These are phyloP conservation scores for Hipparchia sbordonii DNA, from an alignment of 2,888 invertebrate species.

Conservation along the genomic window DNA sequence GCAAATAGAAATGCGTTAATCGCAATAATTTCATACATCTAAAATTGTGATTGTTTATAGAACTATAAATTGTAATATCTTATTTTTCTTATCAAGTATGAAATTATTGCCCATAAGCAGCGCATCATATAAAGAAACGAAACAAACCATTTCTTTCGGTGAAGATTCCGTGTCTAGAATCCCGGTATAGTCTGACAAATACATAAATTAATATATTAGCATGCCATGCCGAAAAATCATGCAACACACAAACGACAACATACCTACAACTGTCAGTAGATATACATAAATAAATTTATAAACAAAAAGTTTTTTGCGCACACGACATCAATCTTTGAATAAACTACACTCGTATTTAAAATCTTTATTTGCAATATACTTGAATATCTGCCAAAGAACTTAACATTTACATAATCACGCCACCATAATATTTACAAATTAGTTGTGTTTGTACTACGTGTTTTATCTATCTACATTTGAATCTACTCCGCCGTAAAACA, in stretches of 20 bases:
- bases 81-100: constrained; percentile 10
- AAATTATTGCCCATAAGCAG: constrained; percentile 35
- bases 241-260: constrained; percentile 69
- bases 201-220: constrained; percentile 75
- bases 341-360: background rate
- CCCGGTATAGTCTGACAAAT: constrained; percentile 82
- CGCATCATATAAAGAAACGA: constrained; percentile 52
- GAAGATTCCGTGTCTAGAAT: constrained; percentile 78
- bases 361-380: constrained; percentile 14
- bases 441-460: constrained; percentile 36
- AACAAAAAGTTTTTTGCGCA: constrained; percentile 2
- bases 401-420: constrained; percentile 26
- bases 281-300: constrained; percentile 23
- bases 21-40: constrained; percentile 27
- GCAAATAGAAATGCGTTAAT: constrained; percentile 21
- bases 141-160: constrained; percentile 77
- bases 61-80: background rate
- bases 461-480: constrained; percentile 28
- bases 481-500: constrained; percentile 26
- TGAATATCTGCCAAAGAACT: constrained; percentile 13
- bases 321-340: constrained; percentile 1
- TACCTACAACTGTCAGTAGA: constrained; percentile 45
- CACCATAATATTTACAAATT: constrained; percentile 40
- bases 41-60: background rate
- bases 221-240: constrained; percentile 79